Percentiles rank a stretch among this genome's conserved stretches.
Conservation (phyloP, 1,140 invertebrate species). For the Drosophila jambulina region DNA sequence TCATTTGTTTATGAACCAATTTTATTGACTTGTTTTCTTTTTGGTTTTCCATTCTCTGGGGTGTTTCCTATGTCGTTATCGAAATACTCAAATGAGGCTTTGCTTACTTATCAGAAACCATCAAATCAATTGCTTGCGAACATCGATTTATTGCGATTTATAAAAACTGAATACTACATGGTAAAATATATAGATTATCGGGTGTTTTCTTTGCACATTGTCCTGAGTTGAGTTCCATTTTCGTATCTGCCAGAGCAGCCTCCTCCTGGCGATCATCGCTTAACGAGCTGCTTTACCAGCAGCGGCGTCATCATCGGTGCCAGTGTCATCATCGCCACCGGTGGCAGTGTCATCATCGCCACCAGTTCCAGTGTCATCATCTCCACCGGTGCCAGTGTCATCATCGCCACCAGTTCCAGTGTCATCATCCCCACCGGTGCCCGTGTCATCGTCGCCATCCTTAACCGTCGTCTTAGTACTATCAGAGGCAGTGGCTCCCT, state of each 20-base stretch:
- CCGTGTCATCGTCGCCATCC: not conserved
- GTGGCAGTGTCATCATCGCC: not conserved
- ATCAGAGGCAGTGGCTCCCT: slow-evolving; percentile 8
- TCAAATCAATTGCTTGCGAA: slow-evolving; percentile 15
- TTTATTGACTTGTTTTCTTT: slow-evolving; percentile 8
- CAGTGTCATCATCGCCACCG: not conserved
- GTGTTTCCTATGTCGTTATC: slow-evolving; percentile 5
- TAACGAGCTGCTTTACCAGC: not conserved
- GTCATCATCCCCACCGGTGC: not conserved
- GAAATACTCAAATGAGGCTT: not conserved
- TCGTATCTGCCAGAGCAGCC: not conserved
- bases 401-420: too few relatives aligned
- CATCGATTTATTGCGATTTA: slow-evolving; percentile 22
- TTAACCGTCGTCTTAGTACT: not conserved
- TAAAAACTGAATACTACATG: slow-evolving; percentile 31
- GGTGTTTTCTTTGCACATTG: slow-evolving; percentile 9
- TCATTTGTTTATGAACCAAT: slow-evolving; percentile 4
- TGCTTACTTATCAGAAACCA: not conserved
- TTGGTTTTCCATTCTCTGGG: not conserved
- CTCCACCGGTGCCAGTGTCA: not conserved
- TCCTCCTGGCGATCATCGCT: not conserved
- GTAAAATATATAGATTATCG: slow-evolving; percentile 8
- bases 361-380: not conserved
- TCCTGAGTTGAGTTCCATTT: slow-evolving; percentile 11
- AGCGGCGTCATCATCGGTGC: not conserved